Evolutionary conservation across 2,113 vertebrate genomes (phyloP).

Genomic region (Myotis brandtii): DNA sequence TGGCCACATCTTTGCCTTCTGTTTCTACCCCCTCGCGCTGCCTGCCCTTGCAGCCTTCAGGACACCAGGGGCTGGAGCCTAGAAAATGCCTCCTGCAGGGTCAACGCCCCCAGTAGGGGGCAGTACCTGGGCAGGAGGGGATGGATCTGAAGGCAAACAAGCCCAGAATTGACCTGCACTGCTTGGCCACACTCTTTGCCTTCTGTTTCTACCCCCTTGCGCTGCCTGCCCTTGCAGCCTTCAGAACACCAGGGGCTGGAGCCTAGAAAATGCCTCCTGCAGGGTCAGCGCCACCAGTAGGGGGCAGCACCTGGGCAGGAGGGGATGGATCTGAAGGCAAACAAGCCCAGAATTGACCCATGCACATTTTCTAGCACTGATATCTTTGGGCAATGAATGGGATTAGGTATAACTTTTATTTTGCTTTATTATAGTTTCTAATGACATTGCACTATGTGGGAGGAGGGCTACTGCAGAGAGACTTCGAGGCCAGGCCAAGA

Average conservation of each 20-base stretch:
- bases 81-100: background rate
- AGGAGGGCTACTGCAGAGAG: background rate
- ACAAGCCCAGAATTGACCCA: no score
- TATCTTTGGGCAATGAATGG: no score
- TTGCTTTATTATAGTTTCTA: background rate
- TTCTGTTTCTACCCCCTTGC: background rate
- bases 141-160: no score
- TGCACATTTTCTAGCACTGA: no score
- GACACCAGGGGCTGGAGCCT: accelerated
- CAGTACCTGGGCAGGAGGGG: background rate
- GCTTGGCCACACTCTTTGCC: background rate
- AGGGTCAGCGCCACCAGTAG: background rate
- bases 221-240: background rate
- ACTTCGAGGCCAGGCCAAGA: background rate
- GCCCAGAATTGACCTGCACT: background rate
- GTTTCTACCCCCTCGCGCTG: background rate
- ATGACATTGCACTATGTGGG: background rate
- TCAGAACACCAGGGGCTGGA: accelerated
- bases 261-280: background rate
- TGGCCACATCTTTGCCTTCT: background rate
- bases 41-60: background rate
- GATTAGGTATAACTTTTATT: background rate
- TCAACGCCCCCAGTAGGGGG: background rate
- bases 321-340: no score
- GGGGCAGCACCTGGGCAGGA: background rate